These are phyloP conservation scores for Papilio elwesi DNA, from an alignment of 2,888 invertebrate genomes.

Conservation along the genomic window DNA sequence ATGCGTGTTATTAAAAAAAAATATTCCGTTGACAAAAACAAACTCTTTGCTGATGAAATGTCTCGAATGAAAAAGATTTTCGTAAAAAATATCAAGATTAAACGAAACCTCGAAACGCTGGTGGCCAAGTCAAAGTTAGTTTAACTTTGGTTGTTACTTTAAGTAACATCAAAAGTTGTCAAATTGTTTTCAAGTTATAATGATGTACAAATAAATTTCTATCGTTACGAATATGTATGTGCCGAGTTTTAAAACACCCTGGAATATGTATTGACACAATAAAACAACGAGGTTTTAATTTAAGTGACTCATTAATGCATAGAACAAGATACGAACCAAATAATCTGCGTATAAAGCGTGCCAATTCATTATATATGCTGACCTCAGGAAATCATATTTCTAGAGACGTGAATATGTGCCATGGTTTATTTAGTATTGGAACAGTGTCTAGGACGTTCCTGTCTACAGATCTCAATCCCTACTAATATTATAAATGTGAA, in stretches of 20 bases:
- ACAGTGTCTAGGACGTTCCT: background rate
- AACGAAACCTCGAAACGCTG: slow-evolving; percentile 1
- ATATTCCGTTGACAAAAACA: slow-evolving; percentile 21
- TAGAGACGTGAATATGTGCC: background rate
- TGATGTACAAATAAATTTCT: no score
- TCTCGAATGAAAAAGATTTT: slow-evolving; percentile 11
- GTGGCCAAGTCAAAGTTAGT: background rate
- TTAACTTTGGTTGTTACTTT: background rate
- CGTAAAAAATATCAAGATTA: slow-evolving; percentile 2
- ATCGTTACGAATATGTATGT: no score
- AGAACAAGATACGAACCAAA: background rate
- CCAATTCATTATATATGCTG: background rate
- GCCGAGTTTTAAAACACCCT: no score
- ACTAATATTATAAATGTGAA: no score
- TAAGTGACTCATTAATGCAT: background rate
- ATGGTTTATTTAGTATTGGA: background rate
- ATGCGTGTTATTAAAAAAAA: slow-evolving; percentile 35
- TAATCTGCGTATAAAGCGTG: slow-evolving; percentile 4
- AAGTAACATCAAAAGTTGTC: background rate
- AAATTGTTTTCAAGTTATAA: background rate
- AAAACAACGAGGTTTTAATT: background rate
- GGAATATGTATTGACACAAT: background rate
- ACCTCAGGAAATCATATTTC: slow-evolving; percentile 12
- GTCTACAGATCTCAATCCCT: no score
- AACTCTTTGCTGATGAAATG: background rate